These are phyloP conservation scores for Caenorhabditis sp. DNA, from an alignment of 2,888 invertebrate species.

Conservation along the genomic window DNA sequence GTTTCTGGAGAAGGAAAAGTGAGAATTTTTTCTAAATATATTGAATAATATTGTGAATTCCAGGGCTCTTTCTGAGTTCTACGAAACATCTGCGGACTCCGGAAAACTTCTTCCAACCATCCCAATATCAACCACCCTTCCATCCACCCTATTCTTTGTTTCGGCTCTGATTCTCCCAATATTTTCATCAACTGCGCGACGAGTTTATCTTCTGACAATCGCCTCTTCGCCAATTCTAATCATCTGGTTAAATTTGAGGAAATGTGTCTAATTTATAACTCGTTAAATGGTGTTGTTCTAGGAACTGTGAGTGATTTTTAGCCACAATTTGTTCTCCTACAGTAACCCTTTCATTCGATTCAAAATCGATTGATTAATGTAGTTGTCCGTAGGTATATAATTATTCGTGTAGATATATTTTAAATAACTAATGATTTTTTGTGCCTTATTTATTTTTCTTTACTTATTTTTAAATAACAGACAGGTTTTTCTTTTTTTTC, in stretches of 20 bases:
- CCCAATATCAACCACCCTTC: conserved; percentile 47
- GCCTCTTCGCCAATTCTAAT: conserved; percentile 56
- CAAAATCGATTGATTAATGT: too few relatives aligned
- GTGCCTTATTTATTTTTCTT: neutral
- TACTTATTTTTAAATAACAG: neutral
- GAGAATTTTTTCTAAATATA: neutral
- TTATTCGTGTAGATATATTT: conserved; percentile 5
- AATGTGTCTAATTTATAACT: conserved; percentile 40
- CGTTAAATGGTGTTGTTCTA: too few relatives aligned
- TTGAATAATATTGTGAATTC: conserved; percentile 1
- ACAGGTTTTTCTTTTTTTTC: neutral
- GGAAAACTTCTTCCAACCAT: conserved; percentile 31
- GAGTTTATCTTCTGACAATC: conserved; percentile 50
- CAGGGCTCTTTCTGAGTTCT: conserved; percentile 53
- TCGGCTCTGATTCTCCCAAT: conserved; percentile 54
- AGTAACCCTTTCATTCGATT: too few relatives aligned
- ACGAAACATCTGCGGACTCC: conserved; percentile 14
- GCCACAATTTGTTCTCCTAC: too few relatives aligned
- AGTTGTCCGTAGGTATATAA: neutral
- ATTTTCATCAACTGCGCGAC: conserved; percentile 44
- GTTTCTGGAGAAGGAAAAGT: conserved; percentile 59
- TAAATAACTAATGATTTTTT: neutral
- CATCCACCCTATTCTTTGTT: conserved; percentile 54
- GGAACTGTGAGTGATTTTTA: too few relatives aligned
- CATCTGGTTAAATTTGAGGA: conserved; percentile 52